A percentile compares a stretch with the other conserved stretches of the same genome.
phyloP scores from a whole-genome alignment of 2,797 vertebrate genomes.

The Rhinoraja longicauda region DNA sequence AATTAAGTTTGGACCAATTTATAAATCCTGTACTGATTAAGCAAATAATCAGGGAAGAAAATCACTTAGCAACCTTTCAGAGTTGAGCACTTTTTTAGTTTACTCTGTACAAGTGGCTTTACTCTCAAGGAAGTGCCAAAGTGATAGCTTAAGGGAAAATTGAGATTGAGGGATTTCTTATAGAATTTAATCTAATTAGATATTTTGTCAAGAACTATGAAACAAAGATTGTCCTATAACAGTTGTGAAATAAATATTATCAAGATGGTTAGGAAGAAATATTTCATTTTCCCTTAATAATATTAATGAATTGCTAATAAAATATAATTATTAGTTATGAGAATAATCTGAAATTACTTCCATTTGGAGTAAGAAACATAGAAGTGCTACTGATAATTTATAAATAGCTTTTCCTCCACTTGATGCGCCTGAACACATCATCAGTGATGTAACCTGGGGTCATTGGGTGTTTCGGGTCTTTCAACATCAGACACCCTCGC shows the following conservation, averaged over 20 bases:
- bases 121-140: background rate
- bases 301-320: too few relatives aligned
- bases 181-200: background rate
- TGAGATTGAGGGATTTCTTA: background rate
- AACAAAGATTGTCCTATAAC: background rate
- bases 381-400: too few relatives aligned
- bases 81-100: background rate
- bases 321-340: too few relatives aligned
- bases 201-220: background rate
- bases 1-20: background rate
- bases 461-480: too few relatives aligned
- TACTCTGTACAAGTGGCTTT: background rate
- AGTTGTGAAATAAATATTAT: background rate
- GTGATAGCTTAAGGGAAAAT: background rate
- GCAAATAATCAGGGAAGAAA: background rate
- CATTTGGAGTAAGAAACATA: too few relatives aligned
- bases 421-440: too few relatives aligned
- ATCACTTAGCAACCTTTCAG: background rate
- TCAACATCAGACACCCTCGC: too few relatives aligned
- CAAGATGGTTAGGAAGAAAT: background rate
- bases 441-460: too few relatives aligned
- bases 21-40: background rate
- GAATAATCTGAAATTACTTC: too few relatives aligned
- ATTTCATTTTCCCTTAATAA: too few relatives aligned
- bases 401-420: too few relatives aligned